Conservation (phyloP, 53 echinoderm and acorn worm genomes). For the Mesocentrotus franciscanus region DNA sequence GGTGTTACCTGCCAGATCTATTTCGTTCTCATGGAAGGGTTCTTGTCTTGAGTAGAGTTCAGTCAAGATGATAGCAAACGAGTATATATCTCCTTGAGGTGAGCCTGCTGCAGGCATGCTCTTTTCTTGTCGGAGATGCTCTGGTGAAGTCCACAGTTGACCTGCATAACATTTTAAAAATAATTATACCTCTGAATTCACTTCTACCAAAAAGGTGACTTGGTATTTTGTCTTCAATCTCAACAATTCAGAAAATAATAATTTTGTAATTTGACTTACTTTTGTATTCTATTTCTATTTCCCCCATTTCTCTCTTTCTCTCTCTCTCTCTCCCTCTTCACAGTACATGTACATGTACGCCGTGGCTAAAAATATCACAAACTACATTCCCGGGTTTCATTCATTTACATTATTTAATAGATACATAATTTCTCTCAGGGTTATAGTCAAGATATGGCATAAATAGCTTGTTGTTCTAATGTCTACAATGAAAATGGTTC, state of each 20-base stretch:
- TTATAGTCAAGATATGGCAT: background rate
- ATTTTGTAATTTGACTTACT: no score
- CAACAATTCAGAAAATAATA: background rate
- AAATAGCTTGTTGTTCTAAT: background rate
- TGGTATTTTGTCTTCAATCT: no score
- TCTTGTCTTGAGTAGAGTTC: slow-evolving; percentile 92
- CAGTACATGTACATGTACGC: no score
- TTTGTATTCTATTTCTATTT: no score
- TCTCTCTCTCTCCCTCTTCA: no score
- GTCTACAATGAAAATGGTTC: no score
- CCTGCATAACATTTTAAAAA: slow-evolving; percentile 60
- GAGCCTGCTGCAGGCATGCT: slow-evolving; percentile 77
- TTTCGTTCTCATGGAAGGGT: slow-evolving; percentile 89
- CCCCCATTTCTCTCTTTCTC: no score
- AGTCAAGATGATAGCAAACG: slow-evolving; percentile 90
- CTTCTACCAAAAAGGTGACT: background rate
- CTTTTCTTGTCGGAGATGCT: slow-evolving; percentile 76
- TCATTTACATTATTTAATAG: no score
- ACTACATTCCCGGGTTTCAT: no score
- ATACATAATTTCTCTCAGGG: no score
- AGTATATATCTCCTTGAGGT: slow-evolving; percentile 89
- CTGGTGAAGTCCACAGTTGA: slow-evolving; percentile 87
- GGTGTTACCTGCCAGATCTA: slow-evolving; percentile 77
- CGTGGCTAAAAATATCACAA: no score
- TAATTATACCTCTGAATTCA: background rate